A percentile compares a stretch with the other conserved stretches of the same genome.
Conservation (phyloP, 2,797 vertebrate species). For the Scarus forsteni region DNA sequence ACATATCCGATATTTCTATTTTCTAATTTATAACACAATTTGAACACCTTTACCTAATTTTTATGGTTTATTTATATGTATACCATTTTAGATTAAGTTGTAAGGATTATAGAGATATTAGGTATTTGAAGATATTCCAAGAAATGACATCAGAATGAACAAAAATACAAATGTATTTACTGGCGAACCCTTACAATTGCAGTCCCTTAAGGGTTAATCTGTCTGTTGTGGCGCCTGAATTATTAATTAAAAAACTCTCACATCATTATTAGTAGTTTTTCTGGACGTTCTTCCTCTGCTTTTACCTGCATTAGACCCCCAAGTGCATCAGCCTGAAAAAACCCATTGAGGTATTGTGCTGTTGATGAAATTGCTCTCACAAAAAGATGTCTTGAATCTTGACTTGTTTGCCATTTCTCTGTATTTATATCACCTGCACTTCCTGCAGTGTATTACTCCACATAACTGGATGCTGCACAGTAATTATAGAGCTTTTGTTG, state of each 20-base stretch:
- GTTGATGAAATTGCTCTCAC: conserved; percentile 5
- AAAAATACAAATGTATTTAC: no score
- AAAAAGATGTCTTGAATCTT: conserved; percentile 25
- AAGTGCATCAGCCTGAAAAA: conserved; percentile 7
- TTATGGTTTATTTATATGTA: no score
- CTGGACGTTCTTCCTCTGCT: neutral
- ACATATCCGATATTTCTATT: no score
- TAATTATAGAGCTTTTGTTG: conserved; percentile 60
- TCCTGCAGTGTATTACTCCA: conserved; percentile 34
- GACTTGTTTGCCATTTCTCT: conserved; percentile 24
- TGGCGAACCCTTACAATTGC: no score
- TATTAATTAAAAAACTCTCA: neutral
- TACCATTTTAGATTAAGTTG: no score
- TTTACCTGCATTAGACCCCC: neutral
- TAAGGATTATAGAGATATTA: no score
- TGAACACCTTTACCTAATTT: no score
- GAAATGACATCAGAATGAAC: no score
- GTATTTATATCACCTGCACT: conserved; percentile 42
- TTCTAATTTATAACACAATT: no score
- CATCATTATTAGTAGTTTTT: neutral
- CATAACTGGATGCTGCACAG: conserved; percentile 31
- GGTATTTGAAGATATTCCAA: no score
- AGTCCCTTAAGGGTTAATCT: no score
- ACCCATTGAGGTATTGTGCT: neutral
- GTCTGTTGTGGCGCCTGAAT: neutral